A percentile compares a stretch with the other conserved stretches of the same genome.
These are phyloP conservation scores for Sturnus vulgaris DNA, from an alignment of 2,113 vertebrate species.

Conservation along the genomic window DNA sequence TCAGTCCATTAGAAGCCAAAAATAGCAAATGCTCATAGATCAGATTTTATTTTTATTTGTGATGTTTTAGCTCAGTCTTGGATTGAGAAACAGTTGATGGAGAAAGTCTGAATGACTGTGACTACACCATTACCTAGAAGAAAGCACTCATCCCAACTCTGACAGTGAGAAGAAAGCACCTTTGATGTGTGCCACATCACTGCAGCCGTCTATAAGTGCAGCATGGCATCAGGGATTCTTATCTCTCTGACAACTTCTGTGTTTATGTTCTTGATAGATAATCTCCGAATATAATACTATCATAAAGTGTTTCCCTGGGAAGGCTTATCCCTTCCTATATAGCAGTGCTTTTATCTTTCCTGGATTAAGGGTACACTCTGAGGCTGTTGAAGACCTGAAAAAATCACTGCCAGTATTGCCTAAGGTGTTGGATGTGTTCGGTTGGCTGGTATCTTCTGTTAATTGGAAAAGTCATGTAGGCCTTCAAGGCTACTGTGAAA, in stretches of 20 bases:
- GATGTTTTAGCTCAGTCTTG: neutral
- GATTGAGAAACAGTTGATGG: neutral
- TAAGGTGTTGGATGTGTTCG: neutral
- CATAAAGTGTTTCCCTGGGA: neutral
- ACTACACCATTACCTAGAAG: neutral
- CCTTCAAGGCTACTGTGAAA: neutral
- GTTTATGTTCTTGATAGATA: neutral
- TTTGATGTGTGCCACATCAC: fast-evolving
- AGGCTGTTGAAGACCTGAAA: neutral
- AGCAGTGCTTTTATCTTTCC: neutral
- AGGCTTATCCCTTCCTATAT: neutral
- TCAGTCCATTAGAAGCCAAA: neutral
- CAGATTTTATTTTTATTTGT: neutral
- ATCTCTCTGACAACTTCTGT: neutral
- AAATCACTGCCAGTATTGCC: neutral
- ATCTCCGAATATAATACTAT: neutral
- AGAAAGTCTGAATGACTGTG: neutral
- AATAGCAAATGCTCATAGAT: neutral
- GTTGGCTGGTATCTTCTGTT: neutral
- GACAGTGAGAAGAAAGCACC: neutral
- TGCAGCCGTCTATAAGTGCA: neutral
- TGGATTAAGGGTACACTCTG: neutral
- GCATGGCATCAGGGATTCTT: neutral
- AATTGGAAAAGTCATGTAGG: neutral
- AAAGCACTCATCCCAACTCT: neutral